Evolutionary conservation across 2,888 invertebrate species (phyloP), one percentile per base, ranked within the genome.

Genomic region (Phalera bucephala): DNA sequence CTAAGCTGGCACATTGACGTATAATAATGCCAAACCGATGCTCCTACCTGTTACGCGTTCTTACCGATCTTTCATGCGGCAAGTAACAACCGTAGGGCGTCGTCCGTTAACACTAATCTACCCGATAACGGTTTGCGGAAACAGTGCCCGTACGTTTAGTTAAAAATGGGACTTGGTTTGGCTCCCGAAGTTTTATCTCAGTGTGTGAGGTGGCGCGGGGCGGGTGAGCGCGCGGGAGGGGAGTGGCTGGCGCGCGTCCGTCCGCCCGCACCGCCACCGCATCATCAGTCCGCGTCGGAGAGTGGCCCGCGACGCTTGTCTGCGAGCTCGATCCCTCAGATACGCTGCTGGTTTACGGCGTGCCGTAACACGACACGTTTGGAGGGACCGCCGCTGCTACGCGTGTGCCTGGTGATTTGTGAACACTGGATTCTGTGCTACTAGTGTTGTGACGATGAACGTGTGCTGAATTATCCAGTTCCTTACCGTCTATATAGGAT

Each of bases 281-380:
- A 80, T 80, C 79, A 74, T 80, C 88, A 89, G 89, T 89, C 76
- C 87, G 84, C 85, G 82, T 80, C 78, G 80, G 76, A 86, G 80
- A 88, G 88, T 77, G 76, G 80, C 75, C 71, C 74, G 81, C 77
- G 82, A 84, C 86, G 85, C 81, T 81, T 72, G 87, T 80, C 69
- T 84, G 80, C 76, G 80, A 83, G 75, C 73, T 77, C 59, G 75
- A 70, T 88, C 89, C 88, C 88, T 87, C 89, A 90, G 88, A 89
- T 88, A 87, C 88, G 86, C 83, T 88, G 88, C 87, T 88, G 88
- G 84, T 86, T 88, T 88, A 88, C 88, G 88, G 88, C 78, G 83
- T 73, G 79, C 88, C 88, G 88, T 88, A 88, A 88, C 86, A 88
- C 86, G 88, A 88, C 88, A 89, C 88, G 88, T 89, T 89, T 89